Percentiles rank a stretch among this genome's conserved stretches.
phyloP scores from a whole-genome alignment of 2,888 invertebrate species.

The Lepidocyrtinus sp. region DNA sequence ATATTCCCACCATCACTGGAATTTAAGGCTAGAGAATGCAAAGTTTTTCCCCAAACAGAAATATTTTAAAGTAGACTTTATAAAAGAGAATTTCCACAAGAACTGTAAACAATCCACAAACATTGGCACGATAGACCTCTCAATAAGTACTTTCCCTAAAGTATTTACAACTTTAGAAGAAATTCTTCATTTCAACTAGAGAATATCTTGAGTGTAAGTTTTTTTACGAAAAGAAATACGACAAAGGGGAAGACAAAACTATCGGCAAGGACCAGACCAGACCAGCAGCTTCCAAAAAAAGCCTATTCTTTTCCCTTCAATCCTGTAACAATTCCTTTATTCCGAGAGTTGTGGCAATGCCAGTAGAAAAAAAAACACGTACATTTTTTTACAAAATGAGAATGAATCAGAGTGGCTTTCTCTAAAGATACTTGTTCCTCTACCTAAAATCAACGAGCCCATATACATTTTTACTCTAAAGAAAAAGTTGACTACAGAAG shows the following conservation, averaged over 20 bases:
- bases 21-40: too few relatives aligned
- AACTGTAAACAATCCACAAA: too few relatives aligned
- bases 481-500: conserved; percentile 4
- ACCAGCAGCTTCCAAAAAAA: conserved; percentile 4
- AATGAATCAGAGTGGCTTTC: conserved; percentile 8
- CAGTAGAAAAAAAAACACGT: conserved; percentile 6
- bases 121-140: too few relatives aligned
- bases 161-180: neutral
- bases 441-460: neutral
- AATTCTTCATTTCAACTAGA: neutral
- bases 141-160: neutral
- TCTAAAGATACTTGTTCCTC: neutral
- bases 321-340: conserved; percentile 9
- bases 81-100: neutral
- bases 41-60: neutral
- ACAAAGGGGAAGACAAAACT: conserved; percentile 8
- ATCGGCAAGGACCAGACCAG: neutral
- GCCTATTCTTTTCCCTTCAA: conserved; percentile 2
- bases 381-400: conserved; percentile 5
- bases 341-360: conserved; percentile 1
- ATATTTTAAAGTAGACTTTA: neutral
- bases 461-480: conserved; percentile 5
- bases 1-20: too few relatives aligned
- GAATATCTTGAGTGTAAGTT: too few relatives aligned
- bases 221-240: neutral